Conservation (phyloP, 2,797 vertebrate species). For the Protonibea diacanthus region DNA sequence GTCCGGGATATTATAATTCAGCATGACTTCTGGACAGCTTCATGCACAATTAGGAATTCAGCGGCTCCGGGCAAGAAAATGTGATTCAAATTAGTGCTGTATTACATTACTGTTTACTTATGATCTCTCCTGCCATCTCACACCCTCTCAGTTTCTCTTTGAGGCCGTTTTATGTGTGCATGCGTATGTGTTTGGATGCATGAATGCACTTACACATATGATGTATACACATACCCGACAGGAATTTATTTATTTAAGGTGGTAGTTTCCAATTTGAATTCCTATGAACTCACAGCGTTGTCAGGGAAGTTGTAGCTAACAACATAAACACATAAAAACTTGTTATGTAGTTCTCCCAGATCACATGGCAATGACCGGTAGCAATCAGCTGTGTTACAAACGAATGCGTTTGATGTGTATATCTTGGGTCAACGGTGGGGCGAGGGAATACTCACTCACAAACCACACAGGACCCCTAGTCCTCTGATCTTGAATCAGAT, state of each 20-base stretch:
- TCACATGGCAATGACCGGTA: slow-evolving; percentile 54
- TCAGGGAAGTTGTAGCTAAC: slow-evolving; percentile 25
- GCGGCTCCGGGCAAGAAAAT: slow-evolving; percentile 78
- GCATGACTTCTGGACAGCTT: slow-evolving; percentile 84
- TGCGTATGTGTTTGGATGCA: slow-evolving; percentile 50
- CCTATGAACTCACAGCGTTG: slow-evolving; percentile 23
- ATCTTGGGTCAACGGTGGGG: slow-evolving; percentile 70
- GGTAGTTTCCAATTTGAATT: slow-evolving; percentile 24
- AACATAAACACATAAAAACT: slow-evolving; percentile 48
- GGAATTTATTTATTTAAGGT: slow-evolving; percentile 38
- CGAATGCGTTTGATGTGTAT: slow-evolving; percentile 73
- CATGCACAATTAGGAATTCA: slow-evolving; percentile 84
- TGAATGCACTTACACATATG: slow-evolving; percentile 43
- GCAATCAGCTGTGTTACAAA: slow-evolving; percentile 75
- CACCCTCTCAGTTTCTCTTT: slow-evolving; percentile 63
- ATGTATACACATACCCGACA: slow-evolving; percentile 24
- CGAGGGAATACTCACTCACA: slow-evolving; percentile 74
- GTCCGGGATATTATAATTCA: slow-evolving; percentile 77
- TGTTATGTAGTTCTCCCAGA: slow-evolving; percentile 45
- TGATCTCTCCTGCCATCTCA: slow-evolving; percentile 72
- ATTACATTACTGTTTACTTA: slow-evolving; percentile 82
- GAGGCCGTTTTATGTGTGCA: slow-evolving; percentile 34
- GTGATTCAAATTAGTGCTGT: slow-evolving; percentile 83
- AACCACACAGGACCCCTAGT: slow-evolving; percentile 73
- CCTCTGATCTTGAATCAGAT: slow-evolving; percentile 84